Evolutionary conservation across 2,888 invertebrate species (phyloP).

Genomic region (Protophormia terraenovae): DNA sequence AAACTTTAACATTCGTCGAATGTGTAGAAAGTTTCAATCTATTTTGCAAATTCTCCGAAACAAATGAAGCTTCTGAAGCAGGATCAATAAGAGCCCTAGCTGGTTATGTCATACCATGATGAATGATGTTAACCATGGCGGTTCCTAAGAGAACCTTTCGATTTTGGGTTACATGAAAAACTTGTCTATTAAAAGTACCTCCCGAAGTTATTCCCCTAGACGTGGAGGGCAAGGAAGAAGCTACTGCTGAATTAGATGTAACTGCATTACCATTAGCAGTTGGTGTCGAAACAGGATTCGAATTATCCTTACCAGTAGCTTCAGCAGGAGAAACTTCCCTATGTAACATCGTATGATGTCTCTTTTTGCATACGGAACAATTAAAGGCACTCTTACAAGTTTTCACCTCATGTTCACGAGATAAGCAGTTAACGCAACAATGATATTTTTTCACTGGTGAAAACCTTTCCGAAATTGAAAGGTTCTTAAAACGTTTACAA

Average conservation of each 20-base stretch:
- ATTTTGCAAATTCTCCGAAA: constrained; percentile 27
- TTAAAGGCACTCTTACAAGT: neutral
- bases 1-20: neutral
- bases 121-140: neutral
- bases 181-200: neutral
- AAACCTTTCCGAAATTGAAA: neutral
- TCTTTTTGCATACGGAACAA: neutral
- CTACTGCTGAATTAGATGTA: too few species aligned
- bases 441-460: neutral
- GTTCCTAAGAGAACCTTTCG: neutral
- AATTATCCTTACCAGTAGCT: too few species aligned
- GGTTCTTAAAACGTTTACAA: neutral
- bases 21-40: neutral
- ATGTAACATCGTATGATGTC: constrained; percentile 1
- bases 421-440: constrained; percentile 26
- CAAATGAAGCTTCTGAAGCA: constrained; percentile 20
- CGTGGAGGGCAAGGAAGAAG: neutral
- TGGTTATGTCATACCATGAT: constrained; percentile 15
- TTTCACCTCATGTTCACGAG: neutral
- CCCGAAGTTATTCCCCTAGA: neutral
- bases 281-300: too few species aligned
- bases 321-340: too few species aligned
- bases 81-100: constrained; percentile 33
- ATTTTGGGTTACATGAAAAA: neutral
- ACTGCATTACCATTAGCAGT: too few species aligned